Evolutionary conservation across 2,888 invertebrate species (phyloP).

Genomic region (Rugalucina vietnamica): DNA sequence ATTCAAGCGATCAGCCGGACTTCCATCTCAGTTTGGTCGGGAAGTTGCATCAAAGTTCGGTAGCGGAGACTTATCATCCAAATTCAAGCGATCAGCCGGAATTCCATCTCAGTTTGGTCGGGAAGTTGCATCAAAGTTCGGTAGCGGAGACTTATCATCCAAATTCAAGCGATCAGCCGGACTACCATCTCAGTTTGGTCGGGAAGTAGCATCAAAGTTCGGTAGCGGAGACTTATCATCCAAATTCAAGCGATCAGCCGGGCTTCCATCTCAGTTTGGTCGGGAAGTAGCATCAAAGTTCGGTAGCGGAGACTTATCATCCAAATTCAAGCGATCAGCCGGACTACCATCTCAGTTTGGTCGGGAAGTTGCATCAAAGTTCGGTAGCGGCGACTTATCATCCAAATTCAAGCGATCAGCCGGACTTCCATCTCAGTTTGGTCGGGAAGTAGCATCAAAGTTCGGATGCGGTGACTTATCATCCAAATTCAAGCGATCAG

Average conservation of each 20-base stretch:
- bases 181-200: constrained; percentile 4
- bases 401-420: neutral
- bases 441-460: neutral
- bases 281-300: neutral
- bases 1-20: no score
- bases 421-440: neutral
- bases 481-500: neutral
- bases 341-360: constrained; percentile 6
- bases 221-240: constrained; percentile 2
- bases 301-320: neutral
- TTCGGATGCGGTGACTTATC: neutral
- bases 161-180: neutral
- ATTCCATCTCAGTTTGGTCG: neutral
- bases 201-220: neutral
- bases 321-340: neutral
- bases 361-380: neutral
- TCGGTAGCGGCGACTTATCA: neutral
- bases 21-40: neutral
- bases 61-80: neutral
- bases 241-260: neutral
- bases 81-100: neutral
- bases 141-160: neutral
- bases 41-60: neutral
- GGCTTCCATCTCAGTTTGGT: constrained; percentile 5
- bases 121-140: neutral